Percentiles rank a stretch among this genome's conserved stretches.
Conservation (phyloP, 2,113 vertebrate species). For the Melospiza melodia region DNA sequence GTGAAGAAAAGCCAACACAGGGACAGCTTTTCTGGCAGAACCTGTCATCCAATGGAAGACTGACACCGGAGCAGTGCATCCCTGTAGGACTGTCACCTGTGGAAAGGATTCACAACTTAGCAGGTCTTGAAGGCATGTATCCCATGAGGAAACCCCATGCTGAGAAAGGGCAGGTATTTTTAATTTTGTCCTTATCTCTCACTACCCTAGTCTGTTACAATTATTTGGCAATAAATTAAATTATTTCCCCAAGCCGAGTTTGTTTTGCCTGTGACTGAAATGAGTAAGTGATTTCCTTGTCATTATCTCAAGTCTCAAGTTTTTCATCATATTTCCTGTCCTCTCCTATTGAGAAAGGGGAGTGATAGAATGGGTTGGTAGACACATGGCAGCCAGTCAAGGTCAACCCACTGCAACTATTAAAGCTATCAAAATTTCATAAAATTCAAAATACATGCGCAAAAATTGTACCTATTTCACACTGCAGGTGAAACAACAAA, state of each 20-base stretch:
- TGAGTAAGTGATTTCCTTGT: neutral
- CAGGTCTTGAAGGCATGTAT: neutral
- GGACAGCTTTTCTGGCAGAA: neutral
- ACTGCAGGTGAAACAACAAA: neutral
- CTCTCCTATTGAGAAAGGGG: neutral
- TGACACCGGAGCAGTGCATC: fast-evolving
- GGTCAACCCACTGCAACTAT: neutral
- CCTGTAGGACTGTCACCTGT: neutral
- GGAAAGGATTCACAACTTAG: fast-evolving
- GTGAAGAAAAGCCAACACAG: fast-evolving
- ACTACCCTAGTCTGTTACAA: neutral
- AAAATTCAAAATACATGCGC: neutral
- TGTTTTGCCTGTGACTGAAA: neutral
- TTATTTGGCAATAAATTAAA: neutral
- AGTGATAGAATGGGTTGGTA: neutral
- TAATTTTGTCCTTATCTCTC: neutral
- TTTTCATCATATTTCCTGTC: neutral
- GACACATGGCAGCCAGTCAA: neutral
- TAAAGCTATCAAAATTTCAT: neutral
- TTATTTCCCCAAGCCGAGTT: neutral
- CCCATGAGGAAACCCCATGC: neutral
- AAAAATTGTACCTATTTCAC: neutral
- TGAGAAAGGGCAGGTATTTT: neutral
- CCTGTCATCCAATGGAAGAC: fast-evolving
- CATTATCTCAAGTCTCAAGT: neutral